Conservation (phyloP, 2,888 invertebrate species). For the Chrysopilus asiliformis region DNA sequence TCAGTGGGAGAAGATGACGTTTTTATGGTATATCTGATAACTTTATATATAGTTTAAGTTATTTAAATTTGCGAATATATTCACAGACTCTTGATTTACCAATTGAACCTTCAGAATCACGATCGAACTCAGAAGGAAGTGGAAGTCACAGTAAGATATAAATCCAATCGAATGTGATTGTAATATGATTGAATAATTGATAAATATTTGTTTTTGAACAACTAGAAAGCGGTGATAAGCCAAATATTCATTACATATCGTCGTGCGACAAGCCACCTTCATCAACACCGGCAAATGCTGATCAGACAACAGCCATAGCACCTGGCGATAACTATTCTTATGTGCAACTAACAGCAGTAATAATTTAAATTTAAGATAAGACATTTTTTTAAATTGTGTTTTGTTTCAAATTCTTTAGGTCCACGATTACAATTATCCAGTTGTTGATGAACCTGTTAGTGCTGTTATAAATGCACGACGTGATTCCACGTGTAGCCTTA, state of each 20-base stretch:
- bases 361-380: constrained; percentile 11
- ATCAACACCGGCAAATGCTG: constrained; percentile 17
- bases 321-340: constrained; percentile 63
- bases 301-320: constrained; percentile 25
- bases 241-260: constrained; percentile 46
- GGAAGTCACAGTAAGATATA: constrained; percentile 32
- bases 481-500: constrained; percentile 46
- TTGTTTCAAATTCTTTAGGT: constrained; percentile 32
- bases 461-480: constrained; percentile 32
- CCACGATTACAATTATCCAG: constrained; percentile 81
- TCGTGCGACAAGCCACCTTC: constrained; percentile 30
- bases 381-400: constrained; percentile 6
- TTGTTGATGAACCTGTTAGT: constrained; percentile 34
- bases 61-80: constrained; percentile 8
- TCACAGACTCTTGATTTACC: constrained; percentile 76
- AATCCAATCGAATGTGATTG: background rate
- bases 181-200: too few species aligned
- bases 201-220: constrained; percentile 2
- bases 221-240: constrained; percentile 31
- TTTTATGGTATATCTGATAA: constrained; percentile 64
- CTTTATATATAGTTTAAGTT: background rate
- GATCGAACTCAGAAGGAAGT: constrained; percentile 54
- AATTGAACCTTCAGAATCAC: constrained; percentile 63
- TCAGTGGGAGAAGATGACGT: constrained; percentile 86
- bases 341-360: constrained; percentile 63